These are phyloP conservation scores for Scrobipalpa costella DNA, from an alignment of 2,888 invertebrate genomes.

Conservation along the genomic window DNA sequence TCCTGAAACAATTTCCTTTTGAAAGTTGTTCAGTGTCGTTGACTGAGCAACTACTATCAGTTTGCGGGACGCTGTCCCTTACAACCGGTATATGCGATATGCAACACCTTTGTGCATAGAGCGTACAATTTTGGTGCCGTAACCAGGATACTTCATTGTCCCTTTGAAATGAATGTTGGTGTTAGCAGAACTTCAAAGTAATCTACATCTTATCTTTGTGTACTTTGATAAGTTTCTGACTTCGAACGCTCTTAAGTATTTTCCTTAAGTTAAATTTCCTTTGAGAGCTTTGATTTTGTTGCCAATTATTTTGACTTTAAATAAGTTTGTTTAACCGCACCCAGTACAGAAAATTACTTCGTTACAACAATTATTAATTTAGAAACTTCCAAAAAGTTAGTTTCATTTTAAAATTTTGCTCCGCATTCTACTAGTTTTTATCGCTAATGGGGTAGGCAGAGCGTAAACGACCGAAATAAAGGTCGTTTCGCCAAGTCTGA, in stretches of 20 bases:
- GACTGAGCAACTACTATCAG: too few species aligned
- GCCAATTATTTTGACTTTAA: neutral
- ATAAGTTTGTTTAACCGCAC: neutral
- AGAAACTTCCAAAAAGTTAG: too few species aligned
- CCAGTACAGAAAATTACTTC: neutral
- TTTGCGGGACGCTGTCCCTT: too few species aligned
- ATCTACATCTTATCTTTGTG: slow-evolving; percentile 2
- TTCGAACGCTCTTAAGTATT: neutral
- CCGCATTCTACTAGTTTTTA: too few species aligned
- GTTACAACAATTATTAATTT: too few species aligned
- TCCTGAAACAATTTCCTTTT: too few species aligned
- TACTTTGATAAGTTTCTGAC: slow-evolving; percentile 8
- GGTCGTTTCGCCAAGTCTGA: too few species aligned
- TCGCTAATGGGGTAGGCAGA: too few species aligned
- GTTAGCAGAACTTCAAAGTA: neutral
- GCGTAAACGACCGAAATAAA: too few species aligned
- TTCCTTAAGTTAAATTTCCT: neutral
- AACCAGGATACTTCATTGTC: slow-evolving; percentile 8
- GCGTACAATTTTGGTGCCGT: neutral
- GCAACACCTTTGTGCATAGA: neutral
- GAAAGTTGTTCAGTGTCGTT: too few species aligned
- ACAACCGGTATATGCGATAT: too few species aligned
- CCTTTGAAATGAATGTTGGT: slow-evolving; percentile 15
- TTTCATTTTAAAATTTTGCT: too few species aligned
- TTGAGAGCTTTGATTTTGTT: neutral